phyloP scores from a whole-genome alignment of 1,140 invertebrate species.

The Panagrolaimus sp. region DNA sequence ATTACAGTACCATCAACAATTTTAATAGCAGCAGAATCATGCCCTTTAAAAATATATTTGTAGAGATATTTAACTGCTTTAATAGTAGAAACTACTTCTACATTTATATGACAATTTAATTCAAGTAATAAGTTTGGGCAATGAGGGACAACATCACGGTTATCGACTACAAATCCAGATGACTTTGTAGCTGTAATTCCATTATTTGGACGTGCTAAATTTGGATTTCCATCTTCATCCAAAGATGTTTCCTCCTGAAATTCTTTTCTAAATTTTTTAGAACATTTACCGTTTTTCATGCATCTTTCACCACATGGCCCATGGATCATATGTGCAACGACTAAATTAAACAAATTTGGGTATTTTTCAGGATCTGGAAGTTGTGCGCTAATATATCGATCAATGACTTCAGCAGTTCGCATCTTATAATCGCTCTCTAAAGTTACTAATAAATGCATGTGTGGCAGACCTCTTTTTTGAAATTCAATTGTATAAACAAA shows the following conservation, averaged over 20 bases:
- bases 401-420: constrained; percentile 55
- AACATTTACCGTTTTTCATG: constrained; percentile 40
- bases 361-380: constrained; percentile 60
- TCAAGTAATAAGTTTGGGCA: constrained; percentile 61
- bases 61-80: constrained; percentile 62
- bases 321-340: too few relatives aligned
- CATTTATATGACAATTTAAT: constrained; percentile 62
- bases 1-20: constrained; percentile 15
- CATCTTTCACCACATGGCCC: constrained; percentile 25
- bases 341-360: too few relatives aligned
- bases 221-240: constrained; percentile 22
- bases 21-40: constrained; percentile 46
- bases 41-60: constrained; percentile 60
- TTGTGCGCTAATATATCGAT: constrained; percentile 63
- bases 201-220: constrained; percentile 34
- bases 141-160: constrained; percentile 64
- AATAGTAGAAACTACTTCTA: constrained; percentile 62
- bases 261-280: constrained; percentile 37
- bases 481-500: constrained; percentile 60
- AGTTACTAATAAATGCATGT: constrained; percentile 62
- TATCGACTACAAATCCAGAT: constrained; percentile 48
- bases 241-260: constrained; percentile 21
- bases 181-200: constrained; percentile 8
- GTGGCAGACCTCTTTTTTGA: constrained; percentile 63
- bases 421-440: constrained; percentile 45